Conservation (phyloP, 1,140 invertebrate genomes). For the Leptinotarsa lineolata region DNA sequence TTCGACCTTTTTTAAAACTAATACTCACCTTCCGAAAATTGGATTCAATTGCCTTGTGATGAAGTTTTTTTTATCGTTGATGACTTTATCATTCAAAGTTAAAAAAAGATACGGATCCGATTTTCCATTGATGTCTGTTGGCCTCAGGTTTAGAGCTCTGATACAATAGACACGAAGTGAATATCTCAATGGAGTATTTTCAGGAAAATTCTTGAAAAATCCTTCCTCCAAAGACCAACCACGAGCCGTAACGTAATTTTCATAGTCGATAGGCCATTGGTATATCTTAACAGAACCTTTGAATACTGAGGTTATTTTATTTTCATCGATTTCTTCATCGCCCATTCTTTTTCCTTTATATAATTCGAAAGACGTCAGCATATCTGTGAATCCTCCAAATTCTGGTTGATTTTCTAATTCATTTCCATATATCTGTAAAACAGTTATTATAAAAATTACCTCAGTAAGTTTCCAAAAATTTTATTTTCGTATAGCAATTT, state of each 20-base stretch:
- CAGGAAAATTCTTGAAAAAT: constrained; percentile 66
- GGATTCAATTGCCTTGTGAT: constrained; percentile 82
- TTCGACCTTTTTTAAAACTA: too few relatives aligned
- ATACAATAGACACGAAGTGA: constrained; percentile 80
- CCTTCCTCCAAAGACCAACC: constrained; percentile 59
- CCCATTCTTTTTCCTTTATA: constrained; percentile 73
- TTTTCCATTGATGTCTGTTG: constrained; percentile 73
- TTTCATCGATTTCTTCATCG: constrained; percentile 65
- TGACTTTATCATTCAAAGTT: constrained; percentile 66
- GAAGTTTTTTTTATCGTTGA: constrained; percentile 76
- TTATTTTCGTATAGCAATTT: too few relatives aligned
- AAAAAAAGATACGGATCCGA: constrained; percentile 81
- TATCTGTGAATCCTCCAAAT: constrained; percentile 78
- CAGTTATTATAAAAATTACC: neutral
- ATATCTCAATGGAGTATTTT: constrained; percentile 70
- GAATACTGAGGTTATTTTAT: constrained; percentile 59
- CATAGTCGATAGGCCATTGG: constrained; percentile 57
- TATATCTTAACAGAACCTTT: constrained; percentile 62
- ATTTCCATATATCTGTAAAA: constrained; percentile 67
- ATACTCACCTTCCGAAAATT: constrained; percentile 75
- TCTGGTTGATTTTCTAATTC: constrained; percentile 79
- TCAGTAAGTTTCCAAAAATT: too few relatives aligned
- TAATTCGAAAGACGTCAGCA: constrained; percentile 74
- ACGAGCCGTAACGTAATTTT: constrained; percentile 57
- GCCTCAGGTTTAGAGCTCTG: constrained; percentile 69